Evolutionary conservation across 2,888 invertebrate genomes (phyloP).

Genomic region (Parnassius apollo): DNA sequence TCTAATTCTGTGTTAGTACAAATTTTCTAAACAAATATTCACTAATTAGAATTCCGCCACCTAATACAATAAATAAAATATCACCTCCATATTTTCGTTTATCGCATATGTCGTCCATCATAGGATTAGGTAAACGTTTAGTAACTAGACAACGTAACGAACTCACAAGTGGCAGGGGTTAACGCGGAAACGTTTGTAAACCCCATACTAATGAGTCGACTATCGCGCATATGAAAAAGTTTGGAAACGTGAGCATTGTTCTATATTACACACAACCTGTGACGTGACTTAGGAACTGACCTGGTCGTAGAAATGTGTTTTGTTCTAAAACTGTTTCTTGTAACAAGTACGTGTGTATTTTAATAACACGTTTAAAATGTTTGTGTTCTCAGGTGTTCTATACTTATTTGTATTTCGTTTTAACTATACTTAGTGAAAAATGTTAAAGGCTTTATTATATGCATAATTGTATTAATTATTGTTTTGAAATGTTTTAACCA

Average conservation of each 20-base stretch:
- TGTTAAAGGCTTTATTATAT: neutral
- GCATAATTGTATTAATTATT: neutral
- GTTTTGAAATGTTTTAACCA: neutral
- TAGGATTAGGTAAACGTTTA: conserved; percentile 17
- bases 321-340: neutral
- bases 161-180: conserved; percentile 13
- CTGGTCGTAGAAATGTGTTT: neutral
- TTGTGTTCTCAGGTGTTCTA: conserved; percentile 11
- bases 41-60: too few species aligned
- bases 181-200: conserved; percentile 17
- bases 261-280: neutral
- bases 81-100: neutral
- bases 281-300: conserved; percentile 3
- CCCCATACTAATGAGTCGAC: conserved; percentile 24
- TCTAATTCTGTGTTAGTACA: too few species aligned
- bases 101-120: conserved; percentile 1
- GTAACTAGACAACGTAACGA: conserved; percentile 18
- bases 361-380: conserved; percentile 5
- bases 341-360: conserved; percentile 10
- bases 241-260: conserved; percentile 20
- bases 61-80: neutral
- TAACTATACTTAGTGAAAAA: neutral
- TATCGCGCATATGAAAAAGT: conserved; percentile 23
- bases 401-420: conserved; percentile 1
- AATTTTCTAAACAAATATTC: too few species aligned